Evolutionary conservation across 2,797 vertebrate genomes (phyloP).

Genomic region (Erethizon dorsatum): DNA sequence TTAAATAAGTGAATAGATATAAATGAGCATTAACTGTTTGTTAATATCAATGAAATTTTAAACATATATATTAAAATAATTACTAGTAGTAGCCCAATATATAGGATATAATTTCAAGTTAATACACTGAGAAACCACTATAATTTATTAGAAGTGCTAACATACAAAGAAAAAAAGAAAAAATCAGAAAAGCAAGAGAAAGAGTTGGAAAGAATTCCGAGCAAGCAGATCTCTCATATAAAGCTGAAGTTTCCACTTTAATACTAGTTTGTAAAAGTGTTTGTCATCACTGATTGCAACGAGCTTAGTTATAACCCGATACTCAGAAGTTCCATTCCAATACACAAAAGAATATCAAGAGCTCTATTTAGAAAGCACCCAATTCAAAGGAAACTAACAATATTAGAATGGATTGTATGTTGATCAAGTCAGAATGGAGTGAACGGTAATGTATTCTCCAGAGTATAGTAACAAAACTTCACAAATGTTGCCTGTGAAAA

Average conservation of each 20-base stretch:
- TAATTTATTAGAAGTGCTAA: neutral
- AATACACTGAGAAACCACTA: neutral
- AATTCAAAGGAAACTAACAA: neutral
- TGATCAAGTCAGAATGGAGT: neutral
- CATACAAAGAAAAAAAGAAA: neutral
- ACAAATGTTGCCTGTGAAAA: neutral
- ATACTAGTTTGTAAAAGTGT: neutral
- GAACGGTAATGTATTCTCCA: neutral
- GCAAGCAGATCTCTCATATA: neutral
- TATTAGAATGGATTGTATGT: neutral
- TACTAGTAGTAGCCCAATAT: rapidly evolving
- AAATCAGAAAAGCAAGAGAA: neutral
- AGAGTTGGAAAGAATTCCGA: neutral
- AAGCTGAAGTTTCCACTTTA: neutral
- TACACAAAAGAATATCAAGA: neutral
- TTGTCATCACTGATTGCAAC: neutral
- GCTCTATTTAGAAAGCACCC: neutral
- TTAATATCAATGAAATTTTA: neutral
- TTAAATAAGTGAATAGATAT: neutral
- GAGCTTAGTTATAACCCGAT: neutral
- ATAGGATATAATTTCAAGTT: neutral
- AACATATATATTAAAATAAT: neutral
- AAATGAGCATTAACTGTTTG: neutral
- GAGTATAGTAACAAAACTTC: neutral
- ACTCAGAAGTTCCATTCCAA: neutral